Conservation (phyloP, 1,140 invertebrate genomes). For the Oncopeltus fasciatus region DNA sequence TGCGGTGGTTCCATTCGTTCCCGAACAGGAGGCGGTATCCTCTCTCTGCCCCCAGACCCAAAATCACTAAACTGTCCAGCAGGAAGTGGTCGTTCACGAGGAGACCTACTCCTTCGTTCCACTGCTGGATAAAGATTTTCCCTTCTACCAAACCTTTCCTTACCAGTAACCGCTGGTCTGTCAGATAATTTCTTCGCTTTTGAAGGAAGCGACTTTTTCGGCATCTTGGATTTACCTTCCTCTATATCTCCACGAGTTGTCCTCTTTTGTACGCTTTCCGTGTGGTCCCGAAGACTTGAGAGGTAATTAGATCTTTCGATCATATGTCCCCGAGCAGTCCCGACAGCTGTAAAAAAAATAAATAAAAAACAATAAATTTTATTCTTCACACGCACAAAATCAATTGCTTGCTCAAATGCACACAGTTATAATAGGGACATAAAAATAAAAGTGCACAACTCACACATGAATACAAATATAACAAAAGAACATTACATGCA, state of each 20-base stretch:
- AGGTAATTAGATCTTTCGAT: slow-evolving; percentile 10
- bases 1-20: too few relatives aligned
- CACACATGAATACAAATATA: too few relatives aligned
- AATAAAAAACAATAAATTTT: too few relatives aligned
- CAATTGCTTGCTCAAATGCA: too few relatives aligned
- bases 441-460: too few relatives aligned
- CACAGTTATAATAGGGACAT: too few relatives aligned
- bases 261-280: neutral
- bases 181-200: neutral
- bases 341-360: slow-evolving; percentile 13
- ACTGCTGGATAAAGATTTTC: neutral
- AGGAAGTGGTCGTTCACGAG: too few relatives aligned
- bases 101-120: neutral
- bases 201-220: neutral
- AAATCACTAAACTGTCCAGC: too few relatives aligned
- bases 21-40: too few relatives aligned
- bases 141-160: neutral
- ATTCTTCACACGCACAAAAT: too few relatives aligned
- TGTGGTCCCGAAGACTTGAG: neutral
- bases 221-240: neutral
- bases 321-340: slow-evolving; percentile 3
- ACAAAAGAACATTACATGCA: too few relatives aligned
- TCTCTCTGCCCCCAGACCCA: too few relatives aligned
- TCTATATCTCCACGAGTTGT: neutral
- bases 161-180: neutral